Evolutionary conservation across 2,888 invertebrate genomes (phyloP), one percentile per base, ranked within the genome.

Genomic region (Cremastinae sp.): DNA sequence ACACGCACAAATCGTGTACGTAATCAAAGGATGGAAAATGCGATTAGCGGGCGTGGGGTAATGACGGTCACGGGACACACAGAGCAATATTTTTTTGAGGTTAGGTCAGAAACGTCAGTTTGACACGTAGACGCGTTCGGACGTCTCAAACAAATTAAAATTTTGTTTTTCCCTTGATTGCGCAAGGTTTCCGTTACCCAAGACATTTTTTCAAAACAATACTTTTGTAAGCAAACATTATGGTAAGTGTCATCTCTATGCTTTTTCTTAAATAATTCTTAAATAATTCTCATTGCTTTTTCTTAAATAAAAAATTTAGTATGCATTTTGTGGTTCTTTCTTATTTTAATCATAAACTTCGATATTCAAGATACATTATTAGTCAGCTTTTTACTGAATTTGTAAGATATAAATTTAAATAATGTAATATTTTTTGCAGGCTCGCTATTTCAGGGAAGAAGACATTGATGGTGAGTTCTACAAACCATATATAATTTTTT

Each of bases 401-500:
- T 16, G 9, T n/a, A n/a, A 41, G 18, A 14, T 4, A 18, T 10
- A 16, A 16, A 22, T 37, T 28, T 61, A 53, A 18, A 14, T 16
- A 22, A 55, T 1, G 3, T 68, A 68, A 37, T 49, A 59, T 72
- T 66, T 64, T 43, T 91, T 91, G 35, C 90, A 97, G 98, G 97
- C 98, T 22, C 94, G 97, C 78, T 97, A 96, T 90, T 98, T 98
- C 90, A 95, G 96, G 85, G 97, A 97, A 91, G 95, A 96, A 90
- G 97, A 98, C 86, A 98, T 98, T 82, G 98, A 98, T 91, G 97
- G 97, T 97, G 91, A 91, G 92, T 91, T 56, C 20, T 37, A 65
- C 10, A 70, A 51, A 53, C 51, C n/a, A n/a, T 10, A 12, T 18
- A 68, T 28, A 65, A 14, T 0, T 0, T 51, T 1, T n/a, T 12